Base-by-base conservation (phyloP, 2,797 vertebrate species). In the Loriculus beryllinus region DNA sequence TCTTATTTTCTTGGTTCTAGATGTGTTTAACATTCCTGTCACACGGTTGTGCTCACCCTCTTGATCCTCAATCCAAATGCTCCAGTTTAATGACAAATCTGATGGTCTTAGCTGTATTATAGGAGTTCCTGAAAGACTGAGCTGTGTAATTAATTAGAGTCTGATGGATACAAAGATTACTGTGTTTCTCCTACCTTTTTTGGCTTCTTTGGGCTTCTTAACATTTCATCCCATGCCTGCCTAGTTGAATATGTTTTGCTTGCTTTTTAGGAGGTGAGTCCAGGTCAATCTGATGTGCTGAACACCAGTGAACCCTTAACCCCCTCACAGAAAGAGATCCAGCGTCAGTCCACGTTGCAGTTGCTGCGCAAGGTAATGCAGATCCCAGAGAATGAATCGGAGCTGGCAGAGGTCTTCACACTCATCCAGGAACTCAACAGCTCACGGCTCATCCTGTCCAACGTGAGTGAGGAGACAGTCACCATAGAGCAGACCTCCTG, bases 381-480 rank as follows among this genome's bases (percentile, higher is more conserved):
- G 98, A 99, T 99, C 88, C 98, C 99, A 0, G 99, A 99, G 98
- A 99, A 98, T 0, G 99, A 99, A 82, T 97, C 97, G 0, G 99
- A 99, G 91, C 98, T 99, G 62, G 98, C 98, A 6, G 99, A 99
- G 77, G 98, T 98, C 29, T 98, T 99, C 82, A 90, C 94, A 14
- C 98, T 99, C 96, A 99, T 99, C 95, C 98, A 99, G 8, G 98
- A 99, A 86, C 99, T 99, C 90, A 99, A 99, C 96, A 98, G 98
- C 92, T 98, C 98, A 12, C 97, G 98, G 70, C 98, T 99, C 70
- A 97, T 99, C 94, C 95, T 99, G 82, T 98, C 98, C 95, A 98
- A 97, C 59, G 97, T 98, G 89, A 98, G 97, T 60, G 98, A 98
- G 88, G 98, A 98, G 95, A 97, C 98, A 0, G 98, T 98, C 97